phyloP scores from a whole-genome alignment of 2,888 invertebrate genomes.

The Tridacna crocea region DNA sequence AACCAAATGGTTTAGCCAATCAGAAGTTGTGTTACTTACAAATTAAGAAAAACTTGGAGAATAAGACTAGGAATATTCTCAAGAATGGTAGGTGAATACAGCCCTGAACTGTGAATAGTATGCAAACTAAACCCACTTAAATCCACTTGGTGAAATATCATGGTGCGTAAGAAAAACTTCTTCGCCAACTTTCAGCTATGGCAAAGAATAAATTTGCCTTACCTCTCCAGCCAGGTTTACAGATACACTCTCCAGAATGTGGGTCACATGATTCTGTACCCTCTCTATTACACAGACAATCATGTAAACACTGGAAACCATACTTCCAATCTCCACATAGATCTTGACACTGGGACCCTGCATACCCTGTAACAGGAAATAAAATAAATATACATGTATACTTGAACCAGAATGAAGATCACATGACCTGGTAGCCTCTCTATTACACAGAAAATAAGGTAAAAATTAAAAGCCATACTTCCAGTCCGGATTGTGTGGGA shows the following conservation, averaged over 20 bases:
- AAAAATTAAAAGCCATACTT: slow-evolving; percentile 65
- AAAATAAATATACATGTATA: not conserved
- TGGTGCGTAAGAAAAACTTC: too few relatives aligned
- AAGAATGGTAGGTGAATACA: too few relatives aligned
- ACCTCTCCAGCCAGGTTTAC: slow-evolving; percentile 67
- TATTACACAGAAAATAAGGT: slow-evolving; percentile 60
- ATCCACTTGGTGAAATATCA: too few relatives aligned
- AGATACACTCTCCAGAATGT: slow-evolving; percentile 66
- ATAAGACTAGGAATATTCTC: too few relatives aligned
- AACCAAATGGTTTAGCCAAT: too few relatives aligned
- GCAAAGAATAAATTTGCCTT: not conserved
- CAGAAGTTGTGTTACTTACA: too few relatives aligned
- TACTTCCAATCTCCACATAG: slow-evolving; percentile 58
- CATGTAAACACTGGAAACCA: slow-evolving; percentile 63
- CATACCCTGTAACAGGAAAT: slow-evolving; percentile 41
- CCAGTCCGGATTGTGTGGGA: too few relatives aligned
- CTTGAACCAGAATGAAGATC: slow-evolving; percentile 60
- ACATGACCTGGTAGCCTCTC: slow-evolving; percentile 57
- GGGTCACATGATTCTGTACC: slow-evolving; percentile 65
- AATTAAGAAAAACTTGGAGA: too few relatives aligned
- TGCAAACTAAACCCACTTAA: too few relatives aligned
- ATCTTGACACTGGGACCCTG: slow-evolving; percentile 49
- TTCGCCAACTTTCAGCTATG: too few relatives aligned
- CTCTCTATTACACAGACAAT: slow-evolving; percentile 57
- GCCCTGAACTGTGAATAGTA: too few relatives aligned